Percentiles rank a stretch among this genome's conserved stretches.
Evolutionary conservation across 2,113 vertebrate genomes (phyloP).

Genomic region (Pomatostomus ruficeps): DNA sequence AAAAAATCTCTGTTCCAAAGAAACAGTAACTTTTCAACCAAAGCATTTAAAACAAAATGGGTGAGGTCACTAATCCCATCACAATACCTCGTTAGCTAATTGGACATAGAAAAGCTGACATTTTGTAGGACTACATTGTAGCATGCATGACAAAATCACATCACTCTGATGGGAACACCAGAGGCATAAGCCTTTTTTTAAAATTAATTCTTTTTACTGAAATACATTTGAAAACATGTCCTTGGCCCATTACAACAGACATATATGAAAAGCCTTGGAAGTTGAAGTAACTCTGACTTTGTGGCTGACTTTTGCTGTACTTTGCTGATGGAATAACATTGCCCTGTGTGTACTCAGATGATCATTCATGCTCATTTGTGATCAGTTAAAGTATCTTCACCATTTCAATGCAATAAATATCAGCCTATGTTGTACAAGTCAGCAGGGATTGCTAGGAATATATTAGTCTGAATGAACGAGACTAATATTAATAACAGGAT

Average conservation of each 20-base stretch:
- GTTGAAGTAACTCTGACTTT: background rate
- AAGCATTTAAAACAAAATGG: background rate
- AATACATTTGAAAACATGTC: background rate
- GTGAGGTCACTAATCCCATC: background rate
- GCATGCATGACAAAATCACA: background rate
- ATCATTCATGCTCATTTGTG: background rate
- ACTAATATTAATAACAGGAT: background rate
- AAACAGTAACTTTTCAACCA: background rate
- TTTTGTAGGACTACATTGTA: background rate
- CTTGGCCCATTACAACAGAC: background rate
- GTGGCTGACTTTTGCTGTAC: background rate
- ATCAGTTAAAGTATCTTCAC: background rate
- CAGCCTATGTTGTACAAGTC: background rate
- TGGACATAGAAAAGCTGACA: background rate
- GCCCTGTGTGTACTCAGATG: background rate
- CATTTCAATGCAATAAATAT: background rate
- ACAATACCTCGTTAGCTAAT: background rate
- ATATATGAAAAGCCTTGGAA: background rate
- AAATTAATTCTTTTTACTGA: background rate
- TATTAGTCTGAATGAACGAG: background rate
- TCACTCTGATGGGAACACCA: background rate
- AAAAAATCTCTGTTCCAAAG: background rate
- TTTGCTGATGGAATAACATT: background rate
- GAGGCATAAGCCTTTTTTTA: background rate
- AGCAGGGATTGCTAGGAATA: background rate